Conservation (phyloP, 2,888 invertebrate genomes). For the Kuschelorhynchus macadamiae region DNA sequence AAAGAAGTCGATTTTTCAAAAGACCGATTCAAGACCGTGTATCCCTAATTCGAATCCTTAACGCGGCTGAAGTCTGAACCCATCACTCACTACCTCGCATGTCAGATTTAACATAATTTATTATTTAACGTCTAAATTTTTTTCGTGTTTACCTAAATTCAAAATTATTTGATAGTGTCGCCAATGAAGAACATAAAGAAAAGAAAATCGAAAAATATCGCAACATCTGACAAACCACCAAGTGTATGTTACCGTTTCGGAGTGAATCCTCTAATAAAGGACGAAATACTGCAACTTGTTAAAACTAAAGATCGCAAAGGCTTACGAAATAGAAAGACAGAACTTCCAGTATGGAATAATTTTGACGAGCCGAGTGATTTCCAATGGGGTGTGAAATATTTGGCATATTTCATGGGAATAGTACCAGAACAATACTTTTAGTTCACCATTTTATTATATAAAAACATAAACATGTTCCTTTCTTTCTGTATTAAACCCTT, state of each 20-base stretch:
- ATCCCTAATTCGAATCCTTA: no score
- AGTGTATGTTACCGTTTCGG: constrained; percentile 44
- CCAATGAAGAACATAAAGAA: constrained; percentile 36
- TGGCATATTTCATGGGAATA: constrained; percentile 44
- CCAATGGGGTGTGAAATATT: constrained; percentile 32
- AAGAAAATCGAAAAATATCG: constrained; percentile 47
- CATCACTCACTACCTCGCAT: no score
- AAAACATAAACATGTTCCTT: no score
- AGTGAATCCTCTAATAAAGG: constrained; percentile 52
- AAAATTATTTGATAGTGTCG: background rate
- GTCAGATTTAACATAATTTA: no score
- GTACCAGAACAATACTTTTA: constrained; percentile 8
- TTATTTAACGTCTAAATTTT: no score
- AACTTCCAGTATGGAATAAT: constrained; percentile 45
- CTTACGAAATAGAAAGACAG: constrained; percentile 28
- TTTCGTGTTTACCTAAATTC: no score
- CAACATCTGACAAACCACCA: constrained; percentile 44
- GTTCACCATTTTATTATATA: no score
- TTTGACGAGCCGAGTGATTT: constrained; percentile 49
- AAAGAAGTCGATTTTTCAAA: no score
- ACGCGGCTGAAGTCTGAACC: no score
- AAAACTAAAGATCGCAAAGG: constrained; percentile 44
- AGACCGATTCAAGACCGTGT: no score
- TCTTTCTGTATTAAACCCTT: no score
- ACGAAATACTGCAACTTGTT: constrained; percentile 51